Evolutionary conservation across 2,888 invertebrate genomes (phyloP).

Genomic region (Steinernema hermaphroditum): DNA sequence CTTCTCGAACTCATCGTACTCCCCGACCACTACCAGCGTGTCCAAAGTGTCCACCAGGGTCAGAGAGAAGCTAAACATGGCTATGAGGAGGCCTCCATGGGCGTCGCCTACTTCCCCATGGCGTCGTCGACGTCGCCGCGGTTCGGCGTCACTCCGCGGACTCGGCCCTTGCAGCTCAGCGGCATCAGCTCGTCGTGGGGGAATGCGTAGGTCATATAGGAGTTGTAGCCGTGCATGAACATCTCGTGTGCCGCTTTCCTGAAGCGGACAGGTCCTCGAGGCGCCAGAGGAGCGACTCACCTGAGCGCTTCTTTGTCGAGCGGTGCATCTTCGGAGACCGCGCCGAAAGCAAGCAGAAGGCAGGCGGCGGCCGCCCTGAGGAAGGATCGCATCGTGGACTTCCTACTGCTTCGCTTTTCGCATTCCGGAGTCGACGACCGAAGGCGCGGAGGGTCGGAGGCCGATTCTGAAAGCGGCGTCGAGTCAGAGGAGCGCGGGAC

Average conservation of each 20-base stretch:
- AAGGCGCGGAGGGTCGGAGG: background rate
- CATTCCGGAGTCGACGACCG: slow-evolving; percentile 4
- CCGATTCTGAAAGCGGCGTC: background rate
- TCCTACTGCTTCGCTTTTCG: background rate
- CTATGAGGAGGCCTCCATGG: background rate
- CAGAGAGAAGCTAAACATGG: slow-evolving; percentile 81
- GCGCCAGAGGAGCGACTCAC: no score
- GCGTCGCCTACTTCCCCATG: slow-evolving; percentile 84
- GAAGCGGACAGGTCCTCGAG: no score
- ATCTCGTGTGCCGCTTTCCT: slow-evolving; percentile 78
- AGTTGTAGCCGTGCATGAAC: slow-evolving; percentile 93
- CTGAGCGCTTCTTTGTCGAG: slow-evolving; percentile 22
- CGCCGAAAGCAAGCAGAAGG: background rate
- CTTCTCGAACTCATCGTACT: slow-evolving; percentile 88
- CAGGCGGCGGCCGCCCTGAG: background rate
- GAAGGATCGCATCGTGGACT: background rate
- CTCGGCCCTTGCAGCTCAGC: slow-evolving; percentile 87
- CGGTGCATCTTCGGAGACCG: background rate
- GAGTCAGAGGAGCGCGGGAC: background rate
- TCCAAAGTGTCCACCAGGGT: slow-evolving; percentile 92
- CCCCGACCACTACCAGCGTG: slow-evolving; percentile 85
- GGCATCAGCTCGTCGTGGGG: slow-evolving; percentile 99
- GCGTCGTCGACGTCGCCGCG: slow-evolving; percentile 95
- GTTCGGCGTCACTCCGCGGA: slow-evolving; percentile 83
- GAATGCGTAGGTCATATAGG: slow-evolving; percentile 91